Evolutionary conservation across 2,888 invertebrate species (phyloP).

Genomic region (Eupithecia centaureata): DNA sequence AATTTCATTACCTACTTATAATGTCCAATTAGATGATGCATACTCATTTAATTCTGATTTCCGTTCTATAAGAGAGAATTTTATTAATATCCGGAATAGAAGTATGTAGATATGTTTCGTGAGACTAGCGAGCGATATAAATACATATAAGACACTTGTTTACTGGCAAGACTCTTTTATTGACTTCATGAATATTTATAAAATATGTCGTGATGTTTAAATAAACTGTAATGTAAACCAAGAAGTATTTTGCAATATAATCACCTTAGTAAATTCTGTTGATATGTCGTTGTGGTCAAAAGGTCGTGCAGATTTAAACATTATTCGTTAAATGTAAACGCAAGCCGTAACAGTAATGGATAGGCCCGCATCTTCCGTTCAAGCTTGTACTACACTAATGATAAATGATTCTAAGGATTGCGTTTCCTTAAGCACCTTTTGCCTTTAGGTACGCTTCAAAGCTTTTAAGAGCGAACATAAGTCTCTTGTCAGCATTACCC

Average conservation of each 20-base stretch:
- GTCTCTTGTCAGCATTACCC: constrained; percentile 54
- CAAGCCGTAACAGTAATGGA: constrained; percentile 46
- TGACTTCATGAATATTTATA: constrained; percentile 1
- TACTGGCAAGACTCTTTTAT: background rate
- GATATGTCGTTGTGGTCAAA: constrained; percentile 30
- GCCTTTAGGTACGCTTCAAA: constrained; percentile 53
- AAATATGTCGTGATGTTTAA: background rate
- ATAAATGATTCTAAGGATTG: constrained; percentile 59
- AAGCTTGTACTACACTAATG: constrained; percentile 54
- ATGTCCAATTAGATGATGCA: constrained; percentile 6
- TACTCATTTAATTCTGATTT: constrained; percentile 19
- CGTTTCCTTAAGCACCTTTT: constrained; percentile 59
- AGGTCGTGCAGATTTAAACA: constrained; percentile 31
- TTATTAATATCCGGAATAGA: constrained; percentile 29
- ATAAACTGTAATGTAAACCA: background rate
- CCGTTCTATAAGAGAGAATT: constrained; percentile 20
- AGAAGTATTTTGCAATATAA: constrained; percentile 3
- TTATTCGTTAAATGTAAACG: constrained; percentile 39
- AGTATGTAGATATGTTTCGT: constrained; percentile 8
- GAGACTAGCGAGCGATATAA: constrained; percentile 1
- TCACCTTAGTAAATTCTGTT: constrained; percentile 15
- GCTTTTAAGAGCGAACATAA: constrained; percentile 51
- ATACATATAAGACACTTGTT: constrained; percentile 3
- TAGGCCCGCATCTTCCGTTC: constrained; percentile 45
- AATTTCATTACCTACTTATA: background rate